Base-by-base conservation (phyloP, 2,888 invertebrate genomes). In the Gymnoscelis rufifasciata region DNA sequence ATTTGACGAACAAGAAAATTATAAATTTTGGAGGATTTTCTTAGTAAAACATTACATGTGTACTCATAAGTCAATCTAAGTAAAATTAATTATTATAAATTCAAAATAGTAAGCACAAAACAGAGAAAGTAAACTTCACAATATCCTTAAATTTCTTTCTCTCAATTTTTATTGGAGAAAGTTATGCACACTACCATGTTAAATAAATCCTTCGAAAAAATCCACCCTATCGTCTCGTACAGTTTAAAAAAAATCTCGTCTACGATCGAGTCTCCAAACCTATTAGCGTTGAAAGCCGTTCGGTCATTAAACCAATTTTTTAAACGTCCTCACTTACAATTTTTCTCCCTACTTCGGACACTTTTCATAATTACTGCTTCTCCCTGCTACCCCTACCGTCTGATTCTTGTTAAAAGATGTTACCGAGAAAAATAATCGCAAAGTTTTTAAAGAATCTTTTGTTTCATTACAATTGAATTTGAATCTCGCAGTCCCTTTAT, bases 301-400 rank as follows among this genome's bases (percentile, higher is more conserved):
- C 69, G 76, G 78, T 78, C 84, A 80, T 86, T 84, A 83, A 71
- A 81, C 74, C 74, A 68, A 69, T 79, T 83, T 86, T 87, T 82
- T 78, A 76, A 83, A 78, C 75, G 81, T 71, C 70, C 67, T 65
- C 73, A 62, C 71, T 69, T 66, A 72, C 74, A 71, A 77, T 78
- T 82, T 83, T 79, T 81, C 74, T 64, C 72, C 39, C 79, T 62
- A 55, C 62, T 68, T 60, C 11, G 75, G 81, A 86, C 87, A 86
- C 86, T 88, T 84, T 86, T 84, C 86, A 83, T 84, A 86, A 87
- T 88, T 84, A 86, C 82, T 72, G 70, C 70, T 63, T 62, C 60
- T 64, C 66, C 61, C 49, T n/a, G n/a, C n/a, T 56, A 56, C 62
- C 61, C 62, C 51, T 54, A 47, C 56, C 49, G 54, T 53, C 56